phyloP scores from a whole-genome alignment of 2,888 invertebrate genomes.

The Sicus ferrugineus region DNA sequence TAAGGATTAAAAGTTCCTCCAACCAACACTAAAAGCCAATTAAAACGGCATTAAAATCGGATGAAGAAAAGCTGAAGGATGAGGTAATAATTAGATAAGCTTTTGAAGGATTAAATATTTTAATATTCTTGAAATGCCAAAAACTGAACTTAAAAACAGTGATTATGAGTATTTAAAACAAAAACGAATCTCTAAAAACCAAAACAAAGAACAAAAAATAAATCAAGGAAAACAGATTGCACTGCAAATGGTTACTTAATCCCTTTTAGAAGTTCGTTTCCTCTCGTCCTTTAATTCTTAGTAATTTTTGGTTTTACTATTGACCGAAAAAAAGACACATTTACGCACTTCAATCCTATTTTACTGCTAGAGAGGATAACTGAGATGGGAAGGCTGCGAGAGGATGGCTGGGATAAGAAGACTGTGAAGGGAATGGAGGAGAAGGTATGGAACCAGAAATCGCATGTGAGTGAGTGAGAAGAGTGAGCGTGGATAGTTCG shows the following conservation, averaged over 20 bases:
- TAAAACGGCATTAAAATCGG: conserved; percentile 10
- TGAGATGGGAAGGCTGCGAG: not conserved
- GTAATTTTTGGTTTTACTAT: conserved; percentile 27
- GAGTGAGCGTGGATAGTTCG: not conserved
- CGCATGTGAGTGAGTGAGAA: not conserved
- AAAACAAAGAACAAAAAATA: not conserved
- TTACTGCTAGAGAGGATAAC: not conserved
- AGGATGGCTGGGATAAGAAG: not conserved
- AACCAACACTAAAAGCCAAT: conserved; percentile 7
- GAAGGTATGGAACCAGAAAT: no score
- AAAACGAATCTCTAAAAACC: not conserved
- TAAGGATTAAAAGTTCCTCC: no score
- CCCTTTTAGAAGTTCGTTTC: not conserved
- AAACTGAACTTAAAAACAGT: not conserved
- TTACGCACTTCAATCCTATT: not conserved
- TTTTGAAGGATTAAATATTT: conserved; percentile 9
- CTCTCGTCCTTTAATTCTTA: conserved; percentile 21
- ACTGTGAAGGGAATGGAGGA: no score
- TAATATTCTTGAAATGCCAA: not conserved
- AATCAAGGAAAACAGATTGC: not conserved
- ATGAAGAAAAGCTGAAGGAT: not conserved
- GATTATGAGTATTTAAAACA: not conserved
- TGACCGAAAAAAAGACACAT: conserved; percentile 19
- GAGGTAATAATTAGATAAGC: conserved; percentile 12
- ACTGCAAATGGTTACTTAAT: no score